These are phyloP conservation scores for Podarcis raffonei DNA, from an alignment of 2,113 vertebrate species.

Conservation along the genomic window DNA sequence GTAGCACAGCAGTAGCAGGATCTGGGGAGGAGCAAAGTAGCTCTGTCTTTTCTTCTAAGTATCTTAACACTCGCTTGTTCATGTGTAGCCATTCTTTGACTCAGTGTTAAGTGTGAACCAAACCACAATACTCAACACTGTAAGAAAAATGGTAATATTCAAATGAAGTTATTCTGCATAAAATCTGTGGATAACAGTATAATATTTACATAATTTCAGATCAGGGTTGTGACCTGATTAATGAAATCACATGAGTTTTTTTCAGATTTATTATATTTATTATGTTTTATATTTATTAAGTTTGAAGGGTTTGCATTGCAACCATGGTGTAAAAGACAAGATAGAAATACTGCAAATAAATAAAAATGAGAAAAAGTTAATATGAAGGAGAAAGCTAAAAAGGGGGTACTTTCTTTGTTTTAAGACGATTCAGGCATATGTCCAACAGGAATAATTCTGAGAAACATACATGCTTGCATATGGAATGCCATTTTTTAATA, in stretches of 20 bases:
- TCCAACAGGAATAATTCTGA: not conserved
- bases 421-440: not conserved
- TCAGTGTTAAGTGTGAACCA: no score
- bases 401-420: not conserved
- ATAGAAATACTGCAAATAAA: no score
- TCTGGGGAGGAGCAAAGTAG: no score
- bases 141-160: not conserved
- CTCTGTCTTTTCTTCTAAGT: no score
- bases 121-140: not conserved
- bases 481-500: not conserved
- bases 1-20: no score
- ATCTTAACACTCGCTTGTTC: no score
- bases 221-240: not conserved
- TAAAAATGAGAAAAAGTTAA: not conserved
- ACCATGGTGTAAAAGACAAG: no score
- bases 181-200: not conserved
- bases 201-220: slow-evolving; percentile 8
- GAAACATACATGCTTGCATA: not conserved
- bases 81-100: no score
- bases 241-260: not conserved
- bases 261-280: not conserved
- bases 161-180: not conserved
- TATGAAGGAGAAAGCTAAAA: not conserved
- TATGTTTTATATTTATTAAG: not conserved
- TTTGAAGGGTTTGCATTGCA: not conserved